These are phyloP conservation scores for Callosobruchus maculatus DNA, from an alignment of 2,888 invertebrate species.

Conservation along the genomic window DNA sequence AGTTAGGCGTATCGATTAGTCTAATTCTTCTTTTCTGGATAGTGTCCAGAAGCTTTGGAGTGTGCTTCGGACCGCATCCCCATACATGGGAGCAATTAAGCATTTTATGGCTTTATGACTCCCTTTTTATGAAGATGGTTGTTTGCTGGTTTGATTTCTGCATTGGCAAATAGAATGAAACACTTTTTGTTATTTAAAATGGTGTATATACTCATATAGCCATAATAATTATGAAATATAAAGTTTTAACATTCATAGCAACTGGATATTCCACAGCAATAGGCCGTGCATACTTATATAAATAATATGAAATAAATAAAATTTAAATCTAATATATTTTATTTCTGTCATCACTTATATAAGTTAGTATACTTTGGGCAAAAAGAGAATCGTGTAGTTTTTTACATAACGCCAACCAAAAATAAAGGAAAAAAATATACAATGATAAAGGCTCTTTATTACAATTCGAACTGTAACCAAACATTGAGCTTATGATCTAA, in stretches of 20 bases:
- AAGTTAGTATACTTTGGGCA: slow-evolving; percentile 43
- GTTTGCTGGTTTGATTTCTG: too few relatives aligned
- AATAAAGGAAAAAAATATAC: slow-evolving; percentile 17
- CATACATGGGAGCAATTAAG: too few relatives aligned
- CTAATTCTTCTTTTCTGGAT: too few relatives aligned
- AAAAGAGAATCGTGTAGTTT: slow-evolving; percentile 27
- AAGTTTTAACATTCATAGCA: slow-evolving; percentile 26
- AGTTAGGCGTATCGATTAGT: too few relatives aligned
- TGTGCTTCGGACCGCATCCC: too few relatives aligned
- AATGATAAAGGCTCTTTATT: slow-evolving; percentile 38
- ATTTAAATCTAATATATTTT: slow-evolving; percentile 32
- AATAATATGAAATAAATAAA: slow-evolving; percentile 29
- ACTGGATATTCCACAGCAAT: slow-evolving; percentile 30
- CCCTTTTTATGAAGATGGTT: too few relatives aligned
- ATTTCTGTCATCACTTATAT: slow-evolving; percentile 29
- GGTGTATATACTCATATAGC: slow-evolving; percentile 40
- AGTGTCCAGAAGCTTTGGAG: too few relatives aligned
- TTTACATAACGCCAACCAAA: slow-evolving; percentile 40
- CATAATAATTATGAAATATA: slow-evolving; percentile 40
- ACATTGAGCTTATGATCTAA: slow-evolving; percentile 25
- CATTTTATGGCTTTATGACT: too few relatives aligned
- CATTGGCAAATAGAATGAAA: not conserved
- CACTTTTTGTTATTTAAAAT: not conserved
- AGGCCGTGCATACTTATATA: slow-evolving; percentile 27
- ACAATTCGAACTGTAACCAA: slow-evolving; percentile 19